phyloP scores from a whole-genome alignment of 2,113 vertebrate genomes.

The Serinus canaria region DNA sequence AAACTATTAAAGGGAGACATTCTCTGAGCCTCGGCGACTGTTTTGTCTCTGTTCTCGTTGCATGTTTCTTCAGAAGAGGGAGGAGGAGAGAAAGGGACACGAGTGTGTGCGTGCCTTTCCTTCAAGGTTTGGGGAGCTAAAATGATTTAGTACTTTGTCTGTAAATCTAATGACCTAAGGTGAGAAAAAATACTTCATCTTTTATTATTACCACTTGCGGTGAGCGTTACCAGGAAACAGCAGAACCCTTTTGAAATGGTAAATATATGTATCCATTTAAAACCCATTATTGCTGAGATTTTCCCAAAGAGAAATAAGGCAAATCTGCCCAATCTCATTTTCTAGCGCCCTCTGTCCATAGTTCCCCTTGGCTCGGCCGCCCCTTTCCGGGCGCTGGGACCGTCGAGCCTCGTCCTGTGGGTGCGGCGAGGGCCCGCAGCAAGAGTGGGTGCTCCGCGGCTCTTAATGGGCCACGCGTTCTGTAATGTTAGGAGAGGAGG shows the following conservation, averaged over 20 bases:
- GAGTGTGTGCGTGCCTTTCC: neutral
- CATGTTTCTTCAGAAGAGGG: slow-evolving; percentile 37
- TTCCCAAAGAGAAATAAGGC: slow-evolving; percentile 16
- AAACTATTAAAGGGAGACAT: slow-evolving; percentile 35
- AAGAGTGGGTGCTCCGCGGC: neutral
- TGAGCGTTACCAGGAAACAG: slow-evolving; percentile 62
- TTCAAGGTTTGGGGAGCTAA: slow-evolving; percentile 36
- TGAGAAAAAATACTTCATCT: slow-evolving; percentile 63
- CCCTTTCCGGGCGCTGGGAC: neutral
- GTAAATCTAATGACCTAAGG: slow-evolving; percentile 68
- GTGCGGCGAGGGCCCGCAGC: neutral
- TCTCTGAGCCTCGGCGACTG: neutral
- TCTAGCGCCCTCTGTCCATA: slow-evolving; percentile 40
- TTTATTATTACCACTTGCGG: slow-evolving; percentile 68
- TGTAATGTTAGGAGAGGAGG: neutral
- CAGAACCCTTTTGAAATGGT: slow-evolving; percentile 48
- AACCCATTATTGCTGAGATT: slow-evolving; percentile 47
- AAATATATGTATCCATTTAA: slow-evolving; percentile 64
- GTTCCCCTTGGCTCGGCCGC: neutral
- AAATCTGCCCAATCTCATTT: neutral
- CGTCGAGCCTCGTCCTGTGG: neutral
- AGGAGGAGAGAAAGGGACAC: neutral
- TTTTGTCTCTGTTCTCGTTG: slow-evolving; percentile 39
- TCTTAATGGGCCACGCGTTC: neutral
- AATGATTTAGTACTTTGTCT: slow-evolving; percentile 63